These are phyloP conservation scores for Pseudococcus longispinus DNA, from an alignment of 2,888 invertebrate species.

Conservation along the genomic window DNA sequence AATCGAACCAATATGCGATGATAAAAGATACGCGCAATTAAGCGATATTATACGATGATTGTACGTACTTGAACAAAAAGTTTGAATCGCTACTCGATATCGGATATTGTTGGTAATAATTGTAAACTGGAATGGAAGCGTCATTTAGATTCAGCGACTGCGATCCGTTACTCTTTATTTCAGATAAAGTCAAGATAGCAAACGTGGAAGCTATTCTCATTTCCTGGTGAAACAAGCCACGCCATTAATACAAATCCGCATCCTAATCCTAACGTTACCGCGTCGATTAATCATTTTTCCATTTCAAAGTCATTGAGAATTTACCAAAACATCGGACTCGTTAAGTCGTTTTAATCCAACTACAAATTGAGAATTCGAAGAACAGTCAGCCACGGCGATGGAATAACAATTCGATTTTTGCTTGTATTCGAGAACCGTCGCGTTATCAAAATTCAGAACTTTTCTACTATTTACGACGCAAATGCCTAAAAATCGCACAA, in stretches of 20 bases:
- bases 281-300: too few relatives aligned
- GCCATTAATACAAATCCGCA: background rate
- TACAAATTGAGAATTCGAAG: slow-evolving; percentile 60
- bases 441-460: slow-evolving; percentile 60
- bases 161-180: background rate
- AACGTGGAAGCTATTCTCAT: background rate
- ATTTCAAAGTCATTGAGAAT: background rate
- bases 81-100: background rate
- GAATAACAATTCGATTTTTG: slow-evolving; percentile 60
- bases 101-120: background rate
- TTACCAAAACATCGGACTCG: slow-evolving; percentile 59
- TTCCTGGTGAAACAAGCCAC: background rate
- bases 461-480: slow-evolving; percentile 60
- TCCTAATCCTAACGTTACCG: background rate
- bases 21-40: background rate
- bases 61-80: background rate
- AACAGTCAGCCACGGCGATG: slow-evolving; percentile 61
- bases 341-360: slow-evolving; percentile 59
- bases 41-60: background rate
- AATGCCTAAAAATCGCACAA: slow-evolving; percentile 58
- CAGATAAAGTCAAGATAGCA: background rate
- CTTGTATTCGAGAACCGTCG: slow-evolving; percentile 58
- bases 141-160: background rate
- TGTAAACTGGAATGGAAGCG: background rate
- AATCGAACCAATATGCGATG: too few relatives aligned